phyloP scores from a whole-genome alignment of 2,797 vertebrate species.

The Anguilla obscura region DNA sequence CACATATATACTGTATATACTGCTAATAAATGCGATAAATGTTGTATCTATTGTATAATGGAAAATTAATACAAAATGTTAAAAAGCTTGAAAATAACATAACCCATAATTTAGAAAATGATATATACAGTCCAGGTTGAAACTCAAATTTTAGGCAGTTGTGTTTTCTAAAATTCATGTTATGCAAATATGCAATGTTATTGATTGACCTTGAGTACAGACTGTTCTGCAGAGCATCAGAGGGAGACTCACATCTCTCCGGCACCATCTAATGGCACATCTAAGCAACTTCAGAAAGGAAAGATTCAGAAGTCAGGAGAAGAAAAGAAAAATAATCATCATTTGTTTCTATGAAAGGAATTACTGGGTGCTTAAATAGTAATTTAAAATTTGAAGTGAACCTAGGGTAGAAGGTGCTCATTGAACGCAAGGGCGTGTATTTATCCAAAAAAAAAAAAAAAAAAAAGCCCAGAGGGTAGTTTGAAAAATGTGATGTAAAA shows the following conservation, averaged over 20 bases:
- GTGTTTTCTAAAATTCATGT: not conserved
- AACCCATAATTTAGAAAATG: not conserved
- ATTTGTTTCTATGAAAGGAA: not conserved
- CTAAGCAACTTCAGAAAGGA: not conserved
- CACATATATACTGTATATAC: not conserved
- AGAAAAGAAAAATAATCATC: not conserved
- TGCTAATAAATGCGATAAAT: not conserved
- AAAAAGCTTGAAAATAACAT: not conserved
- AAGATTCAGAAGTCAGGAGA: conserved; percentile 18
- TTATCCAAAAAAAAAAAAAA: not conserved
- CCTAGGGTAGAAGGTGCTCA: not conserved
- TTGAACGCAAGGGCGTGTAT: not conserved
- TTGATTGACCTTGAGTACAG: conserved; percentile 26
- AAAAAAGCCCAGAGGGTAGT: not conserved
- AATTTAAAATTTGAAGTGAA: not conserved
- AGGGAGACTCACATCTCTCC: not conserved
- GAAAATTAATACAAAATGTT: not conserved
- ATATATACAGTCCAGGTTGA: not conserved
- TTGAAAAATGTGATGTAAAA: not conserved
- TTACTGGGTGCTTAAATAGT: not conserved
- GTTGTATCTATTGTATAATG: not conserved
- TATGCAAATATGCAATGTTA: conserved; percentile 17
- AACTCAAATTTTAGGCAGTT: not conserved
- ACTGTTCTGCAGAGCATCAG: not conserved
- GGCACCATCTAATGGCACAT: conserved; percentile 4